Base-by-base conservation (phyloP, 2,888 invertebrate genomes). In the Xylocampa areola region DNA sequence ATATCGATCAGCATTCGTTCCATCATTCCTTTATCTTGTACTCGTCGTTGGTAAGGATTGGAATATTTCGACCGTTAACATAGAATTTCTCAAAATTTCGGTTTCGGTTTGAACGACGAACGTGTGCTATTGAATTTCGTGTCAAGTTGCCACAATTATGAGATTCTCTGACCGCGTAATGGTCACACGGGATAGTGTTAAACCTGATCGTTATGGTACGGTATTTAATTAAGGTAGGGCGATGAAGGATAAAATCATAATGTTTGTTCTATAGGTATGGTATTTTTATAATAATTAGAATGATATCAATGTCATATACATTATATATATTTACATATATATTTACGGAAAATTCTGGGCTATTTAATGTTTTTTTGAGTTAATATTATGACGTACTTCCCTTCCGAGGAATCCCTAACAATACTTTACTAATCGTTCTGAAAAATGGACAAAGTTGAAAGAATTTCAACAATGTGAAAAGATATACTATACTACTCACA, bases 1-100 rank as follows among this genome's bases (percentile, higher is more conserved):
- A 93, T 92, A 90, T 80, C 67, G 79, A 92, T 93, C 92, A 84
- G 82, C 79, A 87, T 90, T 85, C 77, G 78, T 81, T 87, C 83
- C 81, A 79, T 84, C 86, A 87, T 88, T 84, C 83, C 76, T 80
- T 80, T 81, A 81, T 81, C 85, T 82, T 88, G 86, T 89, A 81
- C 59, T 66, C 40, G 47, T 43, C 39, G 37, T 41, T 51, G 52
- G 47, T 60, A 52, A 37, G 62, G 68, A 71, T 76, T 78, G 72
- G 81, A 83, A 79, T 79, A 80, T 82, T 78, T 51, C 49, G 52
- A 52, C 61, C 69, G 75, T 80, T 77, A 74, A 68, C 72, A 71
- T 79, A 75, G 72, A 68, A 75, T 70, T 66, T 37, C 54, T 51
- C 35, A 37, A 70, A 70, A 52, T 53, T 16, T 43, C 13, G 48